Evolutionary conservation across 2,113 vertebrate species (phyloP), one percentile per base, ranked within the genome.

Genomic region (Amblyopsis rosae): DNA sequence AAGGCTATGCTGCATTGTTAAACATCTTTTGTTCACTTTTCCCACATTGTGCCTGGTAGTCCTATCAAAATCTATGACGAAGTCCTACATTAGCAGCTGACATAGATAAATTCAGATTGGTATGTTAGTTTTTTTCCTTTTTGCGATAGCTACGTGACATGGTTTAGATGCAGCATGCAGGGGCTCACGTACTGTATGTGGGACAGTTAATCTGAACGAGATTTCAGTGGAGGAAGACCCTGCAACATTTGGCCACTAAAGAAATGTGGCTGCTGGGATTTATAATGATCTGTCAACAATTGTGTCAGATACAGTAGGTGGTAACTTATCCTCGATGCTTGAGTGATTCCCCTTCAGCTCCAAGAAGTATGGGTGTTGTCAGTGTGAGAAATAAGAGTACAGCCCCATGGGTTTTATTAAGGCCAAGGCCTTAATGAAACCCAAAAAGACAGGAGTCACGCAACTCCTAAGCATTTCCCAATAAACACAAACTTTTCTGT

Each of bases 281-380:
- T 84, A 77, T 84, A 83, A 87, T 85, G 77, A 90, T 83, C 75
- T 86, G 67, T 65, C 75, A 83, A 81, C 68, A 72, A 77, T 71
- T 66, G 66, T 69, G 75, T 82, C 55, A 68, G 51, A 61, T 26
- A 26, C 26, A 26, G 76, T 51, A 50, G 32, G 67, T 71, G 62
- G 62, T 69, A 86, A 82, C 17, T 49, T 68, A 88, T 75, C 77
- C 75, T 48, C 19, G 32, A 49, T 61, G 70, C 32, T 51, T 35
- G 59, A 12, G 12, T 62, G 1, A 12, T 45, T 70, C 59, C 70
- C 49, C 1, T 35, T 46, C 47, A 12, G 54, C 33, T 64, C 15
- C 33, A 58, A 67, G 32, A 46, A 49, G 32, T 59, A 54, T 53
- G 10, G 33, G 48, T 56, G 33, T 32, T 75, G 73, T 67, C 65